Base-by-base conservation (phyloP, 2,888 invertebrate species). In the Lepidocyrtinus sp. region DNA sequence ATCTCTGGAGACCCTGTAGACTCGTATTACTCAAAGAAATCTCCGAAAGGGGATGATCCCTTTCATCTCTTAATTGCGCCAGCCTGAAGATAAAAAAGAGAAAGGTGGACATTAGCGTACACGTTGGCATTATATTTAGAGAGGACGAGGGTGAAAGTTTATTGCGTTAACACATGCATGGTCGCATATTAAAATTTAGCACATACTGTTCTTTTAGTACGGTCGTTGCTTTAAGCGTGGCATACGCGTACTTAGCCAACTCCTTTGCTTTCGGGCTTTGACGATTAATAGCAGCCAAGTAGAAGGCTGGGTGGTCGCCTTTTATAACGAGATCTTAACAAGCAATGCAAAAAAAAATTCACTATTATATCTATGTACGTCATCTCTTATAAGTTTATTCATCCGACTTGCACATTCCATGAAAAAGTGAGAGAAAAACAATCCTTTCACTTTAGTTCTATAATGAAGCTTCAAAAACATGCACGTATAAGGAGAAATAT, bases 261-360 rank as follows among this genome's bases (percentile, higher is more conserved):
- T 90, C 89, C 69, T 90, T 90, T 0, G 92, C 91, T 87, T 91
- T 91, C 63, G 91, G 91, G 0, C 91, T 90, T 22, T 93, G 93
- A 0, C 91, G 91, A 88, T 93, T 94, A 89, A 94, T 94, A 0
- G 92, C 92, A 0, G 94, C 94, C 65, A 94, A 92, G 87, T 91
- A 92, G 12, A 91, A 91, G 0, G 93, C 94, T 3, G 94, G 94
- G 87, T 93, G 92, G 64, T 91, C 91, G 64, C 90, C 89, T 21
- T 91, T 90, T 82, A 94, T 88, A 89, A 91, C 92, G 2, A 93
- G 88, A 64, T 94, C 94, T 94, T 88, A 3, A 88, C 86, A 59
- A 5, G 74, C 50, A 62, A 65, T 59, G n/a, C n/a, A 71, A 65
- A 17, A 50, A 36, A 12, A 36, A 36, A 36, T 36, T 36, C 36